Evolutionary conservation across 1,140 invertebrate genomes (phyloP), one percentile per base, ranked within the genome.

Genomic region (Drosophila suzukii): DNA sequence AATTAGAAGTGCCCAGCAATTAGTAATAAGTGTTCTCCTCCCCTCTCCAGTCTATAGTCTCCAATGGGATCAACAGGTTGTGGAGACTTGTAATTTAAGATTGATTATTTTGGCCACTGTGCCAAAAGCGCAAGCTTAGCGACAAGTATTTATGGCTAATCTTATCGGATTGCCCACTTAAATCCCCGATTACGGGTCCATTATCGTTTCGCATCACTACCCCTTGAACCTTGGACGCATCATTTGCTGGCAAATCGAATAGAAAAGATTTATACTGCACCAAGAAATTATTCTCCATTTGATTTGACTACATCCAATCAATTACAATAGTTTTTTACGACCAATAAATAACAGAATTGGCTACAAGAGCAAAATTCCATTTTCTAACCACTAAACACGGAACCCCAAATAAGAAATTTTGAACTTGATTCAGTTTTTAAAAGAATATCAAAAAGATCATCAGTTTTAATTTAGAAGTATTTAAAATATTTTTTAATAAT

Each of bases 111-210:
- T 36, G 27, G 49, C 15, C 20, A 15, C 32, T 73, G 20, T n/a
- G 34, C 13, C 34, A 11, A 62, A 39, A 62, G 24, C 24, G 10
- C 6, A n/a, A n/a, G 6, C 30, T 36, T n/a, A 51, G 24, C 36
- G n/a, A 17, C 41, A 59, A 32, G 67, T 43, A 56, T 75, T 75
- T 50, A 65, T 24, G 34, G 51, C 34, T 57, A 56, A 76, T 76
- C 73, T 76, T 67, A 76, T 76, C 72, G 43, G 38, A 76, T 76
- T 51, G 62, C 10, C 55, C 53, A 71, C 68, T 71, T 71, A 58
- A 50, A 24, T 12, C 15, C 20, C 38, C 43, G 72, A 62, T 66
- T 75, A 75, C 30, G 17, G 10, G 4, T 17, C 32, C 20, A 76
- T 76, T 76, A 76, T 67, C 54, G 61, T 75, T 24, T 39, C 49